Conservation (phyloP, 2,113 vertebrate genomes). For the Alethe castanea region DNA sequence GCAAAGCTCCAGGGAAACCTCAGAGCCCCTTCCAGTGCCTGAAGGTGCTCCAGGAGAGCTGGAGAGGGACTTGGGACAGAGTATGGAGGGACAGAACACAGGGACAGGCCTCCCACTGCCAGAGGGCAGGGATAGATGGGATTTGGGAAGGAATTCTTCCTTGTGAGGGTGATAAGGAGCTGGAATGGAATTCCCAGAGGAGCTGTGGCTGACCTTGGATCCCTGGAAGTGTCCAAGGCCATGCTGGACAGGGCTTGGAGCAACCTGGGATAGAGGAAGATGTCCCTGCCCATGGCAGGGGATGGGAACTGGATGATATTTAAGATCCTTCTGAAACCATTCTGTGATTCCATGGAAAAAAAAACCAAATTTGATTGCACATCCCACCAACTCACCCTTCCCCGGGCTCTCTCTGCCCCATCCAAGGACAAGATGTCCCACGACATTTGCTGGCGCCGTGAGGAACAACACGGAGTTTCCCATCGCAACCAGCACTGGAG, state of each 20-base stretch:
- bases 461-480: not conserved
- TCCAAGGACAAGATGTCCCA: not conserved
- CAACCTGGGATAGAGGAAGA: fast-evolving
- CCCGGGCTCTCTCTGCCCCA: not conserved
- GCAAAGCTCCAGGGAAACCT: fast-evolving
- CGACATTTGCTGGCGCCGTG: fast-evolving
- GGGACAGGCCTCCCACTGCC: not conserved
- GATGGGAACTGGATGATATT: not conserved
- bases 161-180: fast-evolving
- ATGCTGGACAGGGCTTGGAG: fast-evolving
- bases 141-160: not conserved
- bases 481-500: fast-evolving
- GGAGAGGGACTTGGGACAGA: not conserved
- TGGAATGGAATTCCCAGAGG: not conserved
- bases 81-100: not conserved
- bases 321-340: not conserved
- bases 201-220: not conserved
- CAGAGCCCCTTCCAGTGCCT: not conserved
- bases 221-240: not conserved
- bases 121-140: not conserved
- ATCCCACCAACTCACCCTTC: not conserved
- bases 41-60: not conserved
- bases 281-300: not conserved
- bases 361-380: fast-evolving
- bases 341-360: not conserved